phyloP scores from a whole-genome alignment of 2,888 invertebrate species.

The Sturmia bella region DNA sequence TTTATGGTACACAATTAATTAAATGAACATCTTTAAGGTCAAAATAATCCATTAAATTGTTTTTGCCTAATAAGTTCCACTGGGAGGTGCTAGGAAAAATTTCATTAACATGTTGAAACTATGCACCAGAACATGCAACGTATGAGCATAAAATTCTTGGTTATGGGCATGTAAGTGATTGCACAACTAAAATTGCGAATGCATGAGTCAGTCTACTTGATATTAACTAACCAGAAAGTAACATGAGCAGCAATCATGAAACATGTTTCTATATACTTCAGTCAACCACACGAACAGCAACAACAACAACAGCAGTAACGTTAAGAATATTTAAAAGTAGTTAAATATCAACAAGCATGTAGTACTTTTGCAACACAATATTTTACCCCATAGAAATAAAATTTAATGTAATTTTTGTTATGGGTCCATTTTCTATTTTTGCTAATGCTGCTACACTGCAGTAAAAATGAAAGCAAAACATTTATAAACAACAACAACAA shows the following conservation, averaged over 20 bases:
- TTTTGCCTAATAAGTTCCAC: conserved; percentile 32
- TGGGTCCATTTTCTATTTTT: conserved; percentile 42
- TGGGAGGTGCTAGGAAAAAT: conserved; percentile 35
- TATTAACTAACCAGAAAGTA: conserved; percentile 44
- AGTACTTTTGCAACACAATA: conserved; percentile 9
- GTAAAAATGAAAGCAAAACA: not conserved
- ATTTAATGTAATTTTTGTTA: conserved; percentile 41
- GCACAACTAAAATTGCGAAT: conserved; percentile 8
- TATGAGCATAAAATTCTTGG: conserved; percentile 4
- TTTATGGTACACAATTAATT: not conserved
- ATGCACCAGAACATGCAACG: not conserved
- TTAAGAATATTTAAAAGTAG: conserved; percentile 54
- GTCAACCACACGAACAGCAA: conserved; percentile 3
- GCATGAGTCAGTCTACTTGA: conserved; percentile 19
- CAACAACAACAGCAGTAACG: conserved; percentile 25
- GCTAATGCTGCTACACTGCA: conserved; percentile 3
- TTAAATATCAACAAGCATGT: conserved; percentile 30
- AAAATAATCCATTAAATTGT: conserved; percentile 2
- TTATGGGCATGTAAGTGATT: not conserved
- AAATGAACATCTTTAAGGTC: conserved; percentile 20
- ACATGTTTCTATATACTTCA: conserved; percentile 14
- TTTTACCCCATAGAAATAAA: conserved; percentile 1
- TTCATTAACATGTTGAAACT: conserved; percentile 14
- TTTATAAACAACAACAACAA: not conserved
- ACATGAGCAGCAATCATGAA: conserved; percentile 34